These are phyloP conservation scores for Amphilophus citrinellus DNA, from an alignment of 2,113 vertebrate species.

Conservation along the genomic window DNA sequence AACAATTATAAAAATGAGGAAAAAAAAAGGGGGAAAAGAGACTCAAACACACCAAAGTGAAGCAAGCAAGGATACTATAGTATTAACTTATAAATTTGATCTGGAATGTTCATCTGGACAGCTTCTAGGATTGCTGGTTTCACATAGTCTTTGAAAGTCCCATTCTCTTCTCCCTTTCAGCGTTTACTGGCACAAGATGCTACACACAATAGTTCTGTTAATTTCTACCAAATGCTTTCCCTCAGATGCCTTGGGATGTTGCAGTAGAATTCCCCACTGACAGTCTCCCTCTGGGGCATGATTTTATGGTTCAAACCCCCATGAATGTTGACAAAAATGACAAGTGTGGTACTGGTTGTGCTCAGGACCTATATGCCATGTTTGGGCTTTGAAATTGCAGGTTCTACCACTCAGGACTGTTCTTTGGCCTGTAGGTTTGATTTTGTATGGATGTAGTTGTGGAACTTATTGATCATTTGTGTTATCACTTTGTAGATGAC, in stretches of 20 bases:
- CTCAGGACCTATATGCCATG: background rate
- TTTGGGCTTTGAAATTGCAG: background rate
- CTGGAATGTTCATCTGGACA: background rate
- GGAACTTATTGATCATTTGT: background rate
- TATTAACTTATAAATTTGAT: background rate
- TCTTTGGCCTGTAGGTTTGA: background rate
- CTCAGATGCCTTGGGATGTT: background rate
- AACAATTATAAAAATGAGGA: background rate
- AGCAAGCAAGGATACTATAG: background rate
- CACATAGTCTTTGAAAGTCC: background rate
- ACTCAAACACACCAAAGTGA: background rate
- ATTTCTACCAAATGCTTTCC: background rate
- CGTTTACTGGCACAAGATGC: background rate
- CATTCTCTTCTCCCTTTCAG: background rate
- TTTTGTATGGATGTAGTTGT: background rate
- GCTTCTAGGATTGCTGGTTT: background rate
- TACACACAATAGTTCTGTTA: background rate
- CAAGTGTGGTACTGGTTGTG: accelerated
- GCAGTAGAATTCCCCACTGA: background rate
- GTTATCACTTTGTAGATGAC: background rate
- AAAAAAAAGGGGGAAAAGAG: background rate
- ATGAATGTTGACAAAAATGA: background rate
- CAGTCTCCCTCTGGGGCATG: background rate
- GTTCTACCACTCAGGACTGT: background rate
- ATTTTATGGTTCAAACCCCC: background rate